phyloP scores from a whole-genome alignment of 64 coral and sea anemone genomes.

The Stichodactyla mertensii region DNA sequence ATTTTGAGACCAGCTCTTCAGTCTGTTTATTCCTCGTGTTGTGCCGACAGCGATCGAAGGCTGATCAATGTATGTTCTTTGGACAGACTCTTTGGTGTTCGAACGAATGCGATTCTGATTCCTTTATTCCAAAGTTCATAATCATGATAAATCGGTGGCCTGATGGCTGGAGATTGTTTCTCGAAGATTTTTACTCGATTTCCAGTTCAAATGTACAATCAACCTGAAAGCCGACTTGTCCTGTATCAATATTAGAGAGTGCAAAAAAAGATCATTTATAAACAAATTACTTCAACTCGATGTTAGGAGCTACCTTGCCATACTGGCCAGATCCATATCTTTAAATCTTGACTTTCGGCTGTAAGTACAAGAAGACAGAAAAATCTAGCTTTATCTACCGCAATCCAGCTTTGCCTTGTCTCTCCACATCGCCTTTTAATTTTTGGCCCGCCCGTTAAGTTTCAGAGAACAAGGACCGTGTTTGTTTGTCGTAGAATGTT shows the following conservation, averaged over 20 bases:
- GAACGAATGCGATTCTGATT: not conserved
- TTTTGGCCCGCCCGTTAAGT: not conserved
- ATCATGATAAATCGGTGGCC: not conserved
- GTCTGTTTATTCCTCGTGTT: not conserved
- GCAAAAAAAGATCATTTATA: not conserved
- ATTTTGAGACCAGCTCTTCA: conserved; percentile 4
- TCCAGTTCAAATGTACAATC: not conserved
- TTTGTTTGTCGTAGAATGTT: not conserved
- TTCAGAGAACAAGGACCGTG: not conserved
- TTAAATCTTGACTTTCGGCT: not conserved
- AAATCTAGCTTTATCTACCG: not conserved
- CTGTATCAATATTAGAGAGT: not conserved
- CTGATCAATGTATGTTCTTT: not conserved
- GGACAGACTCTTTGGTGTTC: not conserved
- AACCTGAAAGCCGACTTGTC: not conserved
- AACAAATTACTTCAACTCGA: not conserved
- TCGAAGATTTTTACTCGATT: not conserved
- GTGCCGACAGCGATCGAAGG: not conserved
- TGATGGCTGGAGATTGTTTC: not conserved
- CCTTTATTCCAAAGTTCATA: not conserved
- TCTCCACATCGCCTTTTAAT: not conserved
- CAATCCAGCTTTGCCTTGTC: not conserved
- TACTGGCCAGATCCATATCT: not conserved
- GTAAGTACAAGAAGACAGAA: not conserved
- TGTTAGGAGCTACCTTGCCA: not conserved